Evolutionary conservation across 35 echinoderm and acorn worm genomes (phyloP).

Genomic region (Heliocidaris erythrogramma): DNA sequence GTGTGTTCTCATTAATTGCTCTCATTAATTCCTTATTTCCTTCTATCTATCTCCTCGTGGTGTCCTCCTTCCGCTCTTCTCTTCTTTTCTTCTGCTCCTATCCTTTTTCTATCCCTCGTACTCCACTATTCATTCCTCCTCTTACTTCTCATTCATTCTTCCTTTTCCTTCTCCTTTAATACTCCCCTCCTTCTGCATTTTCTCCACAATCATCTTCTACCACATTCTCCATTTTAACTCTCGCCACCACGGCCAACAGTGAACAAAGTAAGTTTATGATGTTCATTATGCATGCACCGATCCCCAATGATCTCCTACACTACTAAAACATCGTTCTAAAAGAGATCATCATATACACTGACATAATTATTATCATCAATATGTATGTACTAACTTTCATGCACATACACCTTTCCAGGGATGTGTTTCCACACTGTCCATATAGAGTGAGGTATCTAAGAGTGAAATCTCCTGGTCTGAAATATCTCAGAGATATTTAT

Average conservation of each 20-base stretch:
- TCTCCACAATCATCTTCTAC: no score
- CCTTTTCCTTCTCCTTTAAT: background rate
- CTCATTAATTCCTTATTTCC: no score
- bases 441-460: no score
- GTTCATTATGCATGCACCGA: background rate
- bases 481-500: no score
- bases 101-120: background rate
- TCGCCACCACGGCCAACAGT: no score
- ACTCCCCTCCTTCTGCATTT: background rate
- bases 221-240: no score
- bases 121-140: background rate
- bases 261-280: no score
- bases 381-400: background rate
- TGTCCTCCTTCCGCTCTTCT: background rate
- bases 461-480: no score
- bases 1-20: no score
- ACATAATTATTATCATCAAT: constrained; percentile 6
- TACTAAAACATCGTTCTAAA: background rate
- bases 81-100: background rate
- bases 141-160: background rate
- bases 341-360: background rate
- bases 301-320: background rate
- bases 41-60: background rate
- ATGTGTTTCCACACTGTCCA: background rate
- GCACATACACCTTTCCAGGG: background rate